Evolutionary conservation across 2,797 vertebrate genomes (phyloP).

Genomic region (Hoplostethus atlanticus): DNA sequence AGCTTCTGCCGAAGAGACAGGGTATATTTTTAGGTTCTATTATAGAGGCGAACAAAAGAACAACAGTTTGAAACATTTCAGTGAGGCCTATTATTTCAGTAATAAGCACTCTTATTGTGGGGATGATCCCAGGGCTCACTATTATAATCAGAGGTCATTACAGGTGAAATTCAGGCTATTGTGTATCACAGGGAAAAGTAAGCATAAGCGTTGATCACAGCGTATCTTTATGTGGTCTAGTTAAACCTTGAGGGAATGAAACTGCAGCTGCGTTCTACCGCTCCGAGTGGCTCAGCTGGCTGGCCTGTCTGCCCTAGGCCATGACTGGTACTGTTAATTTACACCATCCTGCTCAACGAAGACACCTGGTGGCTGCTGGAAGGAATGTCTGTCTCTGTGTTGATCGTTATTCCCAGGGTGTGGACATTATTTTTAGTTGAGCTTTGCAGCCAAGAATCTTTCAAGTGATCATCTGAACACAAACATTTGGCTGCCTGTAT

Average conservation of each 20-base stretch:
- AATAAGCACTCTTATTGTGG: constrained; percentile 34
- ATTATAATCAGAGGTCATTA: constrained; percentile 9
- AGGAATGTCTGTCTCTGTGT: constrained; percentile 1
- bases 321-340: constrained; percentile 56
- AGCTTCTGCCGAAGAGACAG: constrained; percentile 46
- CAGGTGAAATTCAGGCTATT: constrained; percentile 14
- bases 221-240: constrained; percentile 7
- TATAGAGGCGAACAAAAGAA: constrained; percentile 9
- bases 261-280: constrained; percentile 62
- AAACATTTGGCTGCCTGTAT: background rate
- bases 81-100: constrained; percentile 15
- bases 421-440: background rate
- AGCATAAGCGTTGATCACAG: constrained; percentile 6
- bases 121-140: constrained; percentile 28
- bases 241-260: constrained; percentile 17
- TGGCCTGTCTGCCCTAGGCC: constrained; percentile 39
- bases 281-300: constrained; percentile 31
- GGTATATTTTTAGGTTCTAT: constrained; percentile 59
- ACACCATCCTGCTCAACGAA: constrained; percentile 35
- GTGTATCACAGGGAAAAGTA: background rate
- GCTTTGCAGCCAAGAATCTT: background rate
- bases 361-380: constrained; percentile 65
- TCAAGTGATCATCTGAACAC: background rate
- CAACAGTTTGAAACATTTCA: constrained; percentile 9
- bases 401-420: background rate